Percentiles rank a stretch among this genome's conserved stretches.
These are phyloP conservation scores for Fragum fragum DNA, from an alignment of 2,888 invertebrate genomes.

Conservation along the genomic window DNA sequence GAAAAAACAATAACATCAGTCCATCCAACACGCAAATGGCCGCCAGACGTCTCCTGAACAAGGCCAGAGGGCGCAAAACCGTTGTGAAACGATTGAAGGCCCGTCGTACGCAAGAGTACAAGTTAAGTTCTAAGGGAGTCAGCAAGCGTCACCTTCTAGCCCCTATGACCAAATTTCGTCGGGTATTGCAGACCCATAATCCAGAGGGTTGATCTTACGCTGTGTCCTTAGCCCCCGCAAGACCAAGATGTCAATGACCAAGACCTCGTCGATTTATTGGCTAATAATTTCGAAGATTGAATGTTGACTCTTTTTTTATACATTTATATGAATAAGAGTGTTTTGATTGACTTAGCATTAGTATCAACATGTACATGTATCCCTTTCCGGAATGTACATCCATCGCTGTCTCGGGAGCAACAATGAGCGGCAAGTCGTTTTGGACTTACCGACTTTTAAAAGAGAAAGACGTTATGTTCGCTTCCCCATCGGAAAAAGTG, in stretches of 20 bases:
- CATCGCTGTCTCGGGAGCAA: slow-evolving; percentile 43
- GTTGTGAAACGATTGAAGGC: background rate
- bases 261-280: slow-evolving; percentile 39
- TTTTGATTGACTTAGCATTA: background rate
- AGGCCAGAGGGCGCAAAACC: background rate
- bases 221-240: slow-evolving; percentile 36
- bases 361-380: slow-evolving; percentile 31
- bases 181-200: slow-evolving; percentile 25
- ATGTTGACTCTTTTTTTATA: too few relatives aligned
- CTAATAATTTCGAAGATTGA: slow-evolving; percentile 33
- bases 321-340: background rate
- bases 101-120: slow-evolving; percentile 25
- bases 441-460: slow-evolving; percentile 14
- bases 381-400: slow-evolving; percentile 52
- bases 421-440: slow-evolving; percentile 23
- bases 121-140: slow-evolving; percentile 49
- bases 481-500: slow-evolving; percentile 32
- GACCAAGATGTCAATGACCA: slow-evolving; percentile 34
- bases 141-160: slow-evolving; percentile 28
- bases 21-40: slow-evolving; percentile 19
- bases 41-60: slow-evolving; percentile 28
- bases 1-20: slow-evolving; percentile 18
- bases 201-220: slow-evolving; percentile 34
- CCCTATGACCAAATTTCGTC: slow-evolving; percentile 32
- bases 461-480: too few relatives aligned